Evolutionary conservation across 2,888 invertebrate genomes (phyloP).

Genomic region (Orthosia incerta): DNA sequence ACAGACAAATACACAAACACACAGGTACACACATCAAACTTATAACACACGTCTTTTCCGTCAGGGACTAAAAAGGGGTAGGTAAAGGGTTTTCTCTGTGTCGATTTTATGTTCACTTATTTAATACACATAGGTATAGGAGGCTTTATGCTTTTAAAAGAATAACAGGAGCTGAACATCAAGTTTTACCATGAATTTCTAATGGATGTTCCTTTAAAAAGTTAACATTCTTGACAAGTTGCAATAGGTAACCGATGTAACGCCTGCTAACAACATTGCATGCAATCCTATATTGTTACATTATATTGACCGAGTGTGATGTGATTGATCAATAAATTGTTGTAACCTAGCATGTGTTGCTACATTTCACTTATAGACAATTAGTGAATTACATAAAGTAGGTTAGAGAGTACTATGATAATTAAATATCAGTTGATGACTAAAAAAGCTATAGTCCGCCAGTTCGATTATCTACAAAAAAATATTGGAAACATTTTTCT

Average conservation of each 20-base stretch:
- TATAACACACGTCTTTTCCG: too few species aligned
- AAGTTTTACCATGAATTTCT: neutral
- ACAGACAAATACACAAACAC: too few species aligned
- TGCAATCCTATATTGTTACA: slow-evolving; percentile 1
- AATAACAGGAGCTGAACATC: neutral
- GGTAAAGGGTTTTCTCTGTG: too few species aligned
- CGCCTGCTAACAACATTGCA: neutral
- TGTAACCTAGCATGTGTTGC: slow-evolving; percentile 19
- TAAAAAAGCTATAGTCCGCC: too few species aligned
- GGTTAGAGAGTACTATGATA: slow-evolving; percentile 9
- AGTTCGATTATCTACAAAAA: too few species aligned
- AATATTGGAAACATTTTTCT: too few species aligned
- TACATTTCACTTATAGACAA: slow-evolving; percentile 3
- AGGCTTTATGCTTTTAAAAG: neutral
- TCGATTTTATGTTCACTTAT: too few species aligned
- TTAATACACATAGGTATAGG: too few species aligned
- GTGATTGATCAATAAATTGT: slow-evolving; percentile 1
- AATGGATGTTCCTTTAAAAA: neutral
- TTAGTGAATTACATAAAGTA: slow-evolving; percentile 23
- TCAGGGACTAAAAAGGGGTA: too few species aligned
- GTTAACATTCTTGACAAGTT: neutral
- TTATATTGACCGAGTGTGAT: slow-evolving; percentile 19
- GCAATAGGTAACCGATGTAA: neutral
- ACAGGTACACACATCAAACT: too few species aligned
- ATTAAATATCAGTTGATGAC: neutral